Evolutionary conservation across 2,888 invertebrate genomes (phyloP), one percentile per base, ranked within the genome.

Genomic region (Limnephilus auricula): DNA sequence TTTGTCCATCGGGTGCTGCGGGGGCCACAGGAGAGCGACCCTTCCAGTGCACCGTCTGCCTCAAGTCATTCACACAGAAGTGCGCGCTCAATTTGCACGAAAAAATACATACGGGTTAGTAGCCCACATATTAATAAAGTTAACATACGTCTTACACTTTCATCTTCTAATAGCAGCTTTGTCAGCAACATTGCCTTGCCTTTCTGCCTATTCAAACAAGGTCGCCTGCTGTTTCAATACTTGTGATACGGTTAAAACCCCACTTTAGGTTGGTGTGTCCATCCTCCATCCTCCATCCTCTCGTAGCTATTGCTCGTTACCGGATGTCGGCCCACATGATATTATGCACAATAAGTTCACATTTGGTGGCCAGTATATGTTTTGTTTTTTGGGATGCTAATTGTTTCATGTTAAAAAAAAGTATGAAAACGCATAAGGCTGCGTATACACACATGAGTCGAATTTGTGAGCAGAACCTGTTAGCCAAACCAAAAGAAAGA

Each of bases 41-140:
- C 95, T 96, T 96, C 96, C 96, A 96, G 96, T 96, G 96, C 96
- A 95, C 95, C 96, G 96, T 96, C 96, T 96, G 96, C 96, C 96
- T 96, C 96, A 96, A 96, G 96, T 96, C 96, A 95, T 96, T 96
- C 96, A 96, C 96, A 95, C 96, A 96, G 96, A 96, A 96, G 96
- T 96, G 96, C 95, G 96, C 96, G 95, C 96, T 96, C 96, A 96
- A 96, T 95, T 96, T 96, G 96, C 96, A 96, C 96, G 96, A 96
- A 96, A 96, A 96, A 94, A 96, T 96, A 96, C 96, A 96, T 95
- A 96, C 96, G 96, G 96, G 96, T 96, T 95, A 96, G 96, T 96
- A 96, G 96, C 96, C 96, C 96, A 96, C 95, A 95, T 95, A 94
- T 94, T 95, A 95, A 94, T 95, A 95, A 78, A 88, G 87, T 83